These are phyloP conservation scores for Tupiocoris notatus DNA, from an alignment of 2,888 invertebrate species.

Conservation along the genomic window DNA sequence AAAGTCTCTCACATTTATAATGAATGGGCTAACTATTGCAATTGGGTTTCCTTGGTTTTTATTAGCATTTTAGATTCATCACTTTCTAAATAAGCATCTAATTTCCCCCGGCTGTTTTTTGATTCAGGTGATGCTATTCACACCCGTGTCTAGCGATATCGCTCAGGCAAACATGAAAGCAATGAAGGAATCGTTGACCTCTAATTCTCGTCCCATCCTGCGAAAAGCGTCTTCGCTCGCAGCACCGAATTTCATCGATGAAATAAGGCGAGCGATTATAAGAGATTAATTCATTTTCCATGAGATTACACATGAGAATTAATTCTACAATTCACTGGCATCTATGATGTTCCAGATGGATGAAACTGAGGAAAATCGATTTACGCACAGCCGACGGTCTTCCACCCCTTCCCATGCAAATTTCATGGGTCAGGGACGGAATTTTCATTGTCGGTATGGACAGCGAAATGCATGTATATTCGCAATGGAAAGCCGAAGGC, in stretches of 20 bases:
- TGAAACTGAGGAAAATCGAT: slow-evolving; percentile 88
- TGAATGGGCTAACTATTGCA: too few relatives aligned
- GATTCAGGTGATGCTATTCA: slow-evolving; percentile 76
- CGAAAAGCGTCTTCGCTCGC: slow-evolving; percentile 89
- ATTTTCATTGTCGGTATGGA: slow-evolving; percentile 99
- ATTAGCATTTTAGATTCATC: too few relatives aligned
- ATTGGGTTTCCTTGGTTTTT: too few relatives aligned
- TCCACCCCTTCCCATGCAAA: slow-evolving; percentile 96
- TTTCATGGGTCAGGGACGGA: slow-evolving; percentile 98
- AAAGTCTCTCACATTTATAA: too few relatives aligned
- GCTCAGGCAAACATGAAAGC: slow-evolving; percentile 92
- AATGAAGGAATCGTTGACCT: slow-evolving; percentile 82
- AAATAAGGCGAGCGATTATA: slow-evolving; percentile 63
- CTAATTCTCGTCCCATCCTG: slow-evolving; percentile 73
- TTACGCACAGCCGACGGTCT: slow-evolving; percentile 91
- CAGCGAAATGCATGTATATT: slow-evolving; percentile 99
- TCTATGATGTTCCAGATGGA: slow-evolving; percentile 64
- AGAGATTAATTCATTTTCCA: background rate
- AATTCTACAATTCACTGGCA: background rate
- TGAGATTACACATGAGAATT: background rate
- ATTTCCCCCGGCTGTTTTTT: too few relatives aligned
- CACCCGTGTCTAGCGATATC: slow-evolving; percentile 89
- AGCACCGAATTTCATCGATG: slow-evolving; percentile 84
- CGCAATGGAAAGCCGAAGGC: slow-evolving; percentile 88
- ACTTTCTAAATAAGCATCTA: too few relatives aligned